Evolutionary conservation across 2,797 vertebrate species (phyloP), one percentile per base, ranked within the genome.

Genomic region (Cephalopachus bancanus): DNA sequence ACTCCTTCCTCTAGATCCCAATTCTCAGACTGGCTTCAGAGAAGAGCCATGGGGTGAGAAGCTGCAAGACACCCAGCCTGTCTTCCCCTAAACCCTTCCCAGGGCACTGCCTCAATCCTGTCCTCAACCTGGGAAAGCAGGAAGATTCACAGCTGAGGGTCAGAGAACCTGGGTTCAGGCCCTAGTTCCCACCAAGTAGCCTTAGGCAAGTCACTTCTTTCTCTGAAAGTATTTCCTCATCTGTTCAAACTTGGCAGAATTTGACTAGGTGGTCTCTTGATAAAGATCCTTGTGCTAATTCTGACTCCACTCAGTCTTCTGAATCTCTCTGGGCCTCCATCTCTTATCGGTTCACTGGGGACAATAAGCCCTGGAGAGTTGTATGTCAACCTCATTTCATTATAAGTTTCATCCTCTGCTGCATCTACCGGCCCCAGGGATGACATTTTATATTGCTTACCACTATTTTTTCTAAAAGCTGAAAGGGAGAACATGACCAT

Each of bases 401-500:
- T 22, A 64, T 88, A 65, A 83, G 5, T 49, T 49, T 69, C 49
- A 81, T 24, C 24, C 55, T 33, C n/a, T 62, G 9, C 89, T 71
- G 22, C 12, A 53, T 53, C 75, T 96, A 37, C 57, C 16, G 12
- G 72, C 64, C 57, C 30, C 26, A 65, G n/a, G 76, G 60, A 76
- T 62, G 57, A 79, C 69, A 74, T 78, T 75, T 81, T 83, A 69
- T 92, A 83, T 11, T 57, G 24, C 55, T 91, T 5, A 51, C 28
- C 60, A 51, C 24, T 44, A 87, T 69, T 83, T 75, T 69, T 83
- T 75, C 72, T 94, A 67, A 94, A 96, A 87, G 28, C 24, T 44
- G 37, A 64, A 89, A 92, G 72, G 26, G 22, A 10, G n/a, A 83
- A 20, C 3, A 14, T 16, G 6, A 30, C 37, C 51, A 20, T 51